phyloP scores from a whole-genome alignment of 2,888 invertebrate species.

The Apamea epomidion region DNA sequence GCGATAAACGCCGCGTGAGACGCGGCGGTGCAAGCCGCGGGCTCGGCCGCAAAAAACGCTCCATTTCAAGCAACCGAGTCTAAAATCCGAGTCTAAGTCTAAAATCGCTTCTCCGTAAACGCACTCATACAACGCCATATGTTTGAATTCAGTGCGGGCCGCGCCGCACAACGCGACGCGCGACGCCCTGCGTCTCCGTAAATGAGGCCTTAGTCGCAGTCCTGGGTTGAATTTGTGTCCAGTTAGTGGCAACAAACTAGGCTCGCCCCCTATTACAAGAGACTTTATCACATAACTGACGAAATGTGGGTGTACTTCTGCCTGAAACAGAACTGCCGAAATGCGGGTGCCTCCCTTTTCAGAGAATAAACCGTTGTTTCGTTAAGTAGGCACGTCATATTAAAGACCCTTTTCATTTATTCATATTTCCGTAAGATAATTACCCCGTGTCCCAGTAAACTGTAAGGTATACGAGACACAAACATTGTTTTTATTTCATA shows the following conservation, averaged over 20 bases:
- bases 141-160: too few species aligned
- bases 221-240: neutral
- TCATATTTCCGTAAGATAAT: conserved; percentile 22
- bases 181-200: too few species aligned
- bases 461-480: conserved; percentile 22
- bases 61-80: too few species aligned
- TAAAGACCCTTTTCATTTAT: conserved; percentile 10
- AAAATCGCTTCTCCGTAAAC: too few species aligned
- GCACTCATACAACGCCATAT: too few species aligned
- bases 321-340: neutral
- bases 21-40: too few species aligned
- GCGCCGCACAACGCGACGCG: too few species aligned
- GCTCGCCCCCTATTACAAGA: neutral
- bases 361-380: neutral
- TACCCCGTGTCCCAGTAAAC: conserved; percentile 12
- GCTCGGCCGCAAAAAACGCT: too few species aligned
- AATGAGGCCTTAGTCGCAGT: too few species aligned
- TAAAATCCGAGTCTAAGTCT: too few species aligned
- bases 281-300: too few species aligned
- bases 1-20: too few species aligned
- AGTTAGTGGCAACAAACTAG: neutral
- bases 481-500: conserved; percentile 61
- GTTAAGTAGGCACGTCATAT: neutral
- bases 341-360: neutral
- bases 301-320: neutral